Evolutionary conservation across 2,888 invertebrate genomes (phyloP).

Genomic region (Ctena decussata): DNA sequence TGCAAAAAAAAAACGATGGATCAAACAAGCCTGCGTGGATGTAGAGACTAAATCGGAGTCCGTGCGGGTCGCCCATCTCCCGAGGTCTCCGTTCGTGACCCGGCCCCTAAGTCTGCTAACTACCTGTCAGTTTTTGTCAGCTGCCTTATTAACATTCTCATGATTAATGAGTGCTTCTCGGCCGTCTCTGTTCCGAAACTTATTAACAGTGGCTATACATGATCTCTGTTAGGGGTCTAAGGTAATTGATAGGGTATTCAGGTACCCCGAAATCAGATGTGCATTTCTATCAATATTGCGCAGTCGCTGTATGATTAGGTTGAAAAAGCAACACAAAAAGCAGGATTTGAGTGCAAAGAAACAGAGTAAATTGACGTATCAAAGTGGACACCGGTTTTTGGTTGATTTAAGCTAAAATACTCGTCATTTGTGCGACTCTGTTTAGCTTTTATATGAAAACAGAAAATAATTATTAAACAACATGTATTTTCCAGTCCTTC

Average conservation of each 20-base stretch:
- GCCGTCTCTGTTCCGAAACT: background rate
- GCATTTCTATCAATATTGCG: background rate
- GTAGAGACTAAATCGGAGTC: too few species aligned
- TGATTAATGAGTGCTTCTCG: background rate
- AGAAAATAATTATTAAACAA: background rate
- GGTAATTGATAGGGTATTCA: slow-evolving; percentile 9
- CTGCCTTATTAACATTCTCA: background rate
- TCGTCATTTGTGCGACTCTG: background rate
- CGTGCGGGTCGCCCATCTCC: too few species aligned
- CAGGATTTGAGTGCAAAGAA: background rate
- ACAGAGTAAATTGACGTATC: background rate
- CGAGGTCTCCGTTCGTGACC: too few species aligned
- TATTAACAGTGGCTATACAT: slow-evolving; percentile 1
- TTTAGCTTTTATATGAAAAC: background rate
- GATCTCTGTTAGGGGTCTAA: background rate
- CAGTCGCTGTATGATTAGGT: background rate
- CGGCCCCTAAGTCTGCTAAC: background rate
- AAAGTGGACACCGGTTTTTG: background rate
- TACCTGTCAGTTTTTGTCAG: background rate
- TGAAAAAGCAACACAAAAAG: background rate
- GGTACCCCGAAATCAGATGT: slow-evolving; percentile 8
- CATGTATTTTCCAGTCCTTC: background rate
- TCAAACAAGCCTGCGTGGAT: too few species aligned
- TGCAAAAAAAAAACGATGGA: too few species aligned
- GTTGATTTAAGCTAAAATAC: background rate